Evolutionary conservation across 1,140 invertebrate genomes (phyloP).

Genomic region (Atta colombica): DNA sequence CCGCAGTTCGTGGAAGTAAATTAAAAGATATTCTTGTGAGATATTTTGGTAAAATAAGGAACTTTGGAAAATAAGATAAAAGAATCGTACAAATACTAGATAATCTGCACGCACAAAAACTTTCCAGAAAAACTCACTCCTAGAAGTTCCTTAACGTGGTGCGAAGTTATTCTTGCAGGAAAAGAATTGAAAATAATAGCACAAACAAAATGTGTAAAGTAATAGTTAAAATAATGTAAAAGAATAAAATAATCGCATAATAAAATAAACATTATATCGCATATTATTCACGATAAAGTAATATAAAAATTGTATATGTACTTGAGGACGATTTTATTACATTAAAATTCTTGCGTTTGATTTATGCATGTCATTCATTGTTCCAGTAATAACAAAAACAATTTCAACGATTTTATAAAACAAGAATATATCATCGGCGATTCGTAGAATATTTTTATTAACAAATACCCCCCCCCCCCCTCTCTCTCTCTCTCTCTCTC

Average conservation of each 20-base stretch:
- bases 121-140: not conserved
- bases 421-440: not conserved
- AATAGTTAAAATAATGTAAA: too few species aligned
- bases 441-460: not conserved
- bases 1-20: constrained; percentile 1
- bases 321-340: not conserved
- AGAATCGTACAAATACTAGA: not conserved
- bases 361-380: not conserved
- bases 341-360: not conserved
- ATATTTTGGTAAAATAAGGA: constrained; percentile 16
- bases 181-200: constrained; percentile 8
- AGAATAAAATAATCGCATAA: not conserved
- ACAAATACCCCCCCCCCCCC: not conserved
- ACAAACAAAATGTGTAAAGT: not conserved
- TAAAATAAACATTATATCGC: not conserved
- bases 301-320: not conserved
- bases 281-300: not conserved
- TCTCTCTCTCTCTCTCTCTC: not conserved
- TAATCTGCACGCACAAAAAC: not conserved
- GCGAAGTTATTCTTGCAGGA: not conserved
- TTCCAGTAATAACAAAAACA: not conserved
- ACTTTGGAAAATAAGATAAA: not conserved
- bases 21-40: constrained; percentile 15
- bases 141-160: not conserved
- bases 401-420: not conserved